A percentile compares a stretch with the other conserved stretches of the same genome.
phyloP scores from a whole-genome alignment of 2,113 vertebrate species.

The Triplophysa rosa region DNA sequence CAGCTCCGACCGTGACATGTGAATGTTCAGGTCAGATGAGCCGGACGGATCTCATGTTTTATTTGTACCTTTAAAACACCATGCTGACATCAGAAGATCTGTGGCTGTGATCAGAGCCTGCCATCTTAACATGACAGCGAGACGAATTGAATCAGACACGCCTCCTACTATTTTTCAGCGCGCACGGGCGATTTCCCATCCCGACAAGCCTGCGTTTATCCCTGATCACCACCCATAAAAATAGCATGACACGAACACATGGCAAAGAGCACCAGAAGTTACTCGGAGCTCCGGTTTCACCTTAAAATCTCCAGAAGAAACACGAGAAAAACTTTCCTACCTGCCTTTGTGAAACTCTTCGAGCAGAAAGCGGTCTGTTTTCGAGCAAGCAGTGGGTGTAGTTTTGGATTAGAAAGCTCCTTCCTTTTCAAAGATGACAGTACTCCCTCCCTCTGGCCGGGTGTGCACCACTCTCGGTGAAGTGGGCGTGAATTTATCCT shows the following conservation, averaged over 20 bases:
- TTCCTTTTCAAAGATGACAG: conserved; percentile 33
- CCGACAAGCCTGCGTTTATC: conserved; percentile 33
- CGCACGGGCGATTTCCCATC: conserved; percentile 38
- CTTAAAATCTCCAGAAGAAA: background rate
- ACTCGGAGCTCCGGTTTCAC: background rate
- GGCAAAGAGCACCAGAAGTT: background rate
- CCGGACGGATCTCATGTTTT: conserved; percentile 45
- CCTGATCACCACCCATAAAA: conserved; percentile 41
- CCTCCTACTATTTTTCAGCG: conserved; percentile 55
- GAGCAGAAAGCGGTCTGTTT: conserved; percentile 10
- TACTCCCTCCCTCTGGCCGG: conserved; percentile 24
- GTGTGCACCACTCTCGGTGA: conserved; percentile 1
- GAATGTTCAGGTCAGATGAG: conserved; percentile 1
- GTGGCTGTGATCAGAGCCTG: conserved; percentile 3
- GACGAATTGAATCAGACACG: conserved; percentile 27
- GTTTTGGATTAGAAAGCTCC: conserved; percentile 29
- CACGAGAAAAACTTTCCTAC: conserved; percentile 42
- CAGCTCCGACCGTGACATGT: conserved; percentile 18
- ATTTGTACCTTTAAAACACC: conserved; percentile 43
- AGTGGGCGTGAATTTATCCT: conserved; percentile 46
- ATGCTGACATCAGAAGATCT: conserved; percentile 44
- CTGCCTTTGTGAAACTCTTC: conserved; percentile 28
- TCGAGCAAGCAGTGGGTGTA: conserved; percentile 37
- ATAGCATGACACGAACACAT: conserved; percentile 42
- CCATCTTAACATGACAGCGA: conserved; percentile 42